Base-by-base conservation (phyloP, 1,140 invertebrate genomes). In the Macrobrachium rosenbergii region DNA sequence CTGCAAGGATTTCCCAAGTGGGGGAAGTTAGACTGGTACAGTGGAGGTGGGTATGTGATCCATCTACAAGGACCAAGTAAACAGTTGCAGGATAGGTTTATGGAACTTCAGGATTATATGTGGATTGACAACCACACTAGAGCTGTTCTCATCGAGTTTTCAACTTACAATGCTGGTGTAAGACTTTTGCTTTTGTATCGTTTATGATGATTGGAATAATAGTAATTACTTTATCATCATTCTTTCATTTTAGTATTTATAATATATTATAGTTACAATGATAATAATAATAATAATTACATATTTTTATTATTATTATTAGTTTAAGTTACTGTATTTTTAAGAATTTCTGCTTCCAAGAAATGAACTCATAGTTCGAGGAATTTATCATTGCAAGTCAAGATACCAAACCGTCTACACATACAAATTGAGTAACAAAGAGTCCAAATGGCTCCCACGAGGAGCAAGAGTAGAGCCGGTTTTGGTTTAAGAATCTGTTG, bases 71-170 rank as follows among this genome's bases (percentile, higher is more conserved):
- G 93, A 43, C 91, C 91, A 17, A 90, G 90, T 45, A 80, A 90
- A 5, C 89, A 90, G 8, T 89, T 94, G 5, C 89, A 89, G 43
- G 82, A 88, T 16, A 91, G 91, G 59, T 90, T 94, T 60, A 81
- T 90, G 14, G 73, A 90, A 37, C 90, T 94, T 19, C 89, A 93
- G 84, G 78, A 89, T 7, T 90, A 92, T 73, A 89, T 91, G 45
- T 94, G 94, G 94, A 93, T 94, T 64, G 94, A 94, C 88, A 90
- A 90, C 76, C 91, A 92, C 79, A 94, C 94, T 0, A 83, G 94
- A 79, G 94, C 94, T 16, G 92, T 94, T 8, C 92, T 94, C 89
- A 91, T 94, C 7, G 94, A 94, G 89, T 94, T 94, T 89, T 93
- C 94, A 0, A 91, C 92, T 11, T 94, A 94, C 90, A 94, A 94